Percentiles rank a stretch among this genome's conserved stretches.
phyloP scores from a whole-genome alignment of 2,113 vertebrate genomes.

The Galeopterus variegatus region DNA sequence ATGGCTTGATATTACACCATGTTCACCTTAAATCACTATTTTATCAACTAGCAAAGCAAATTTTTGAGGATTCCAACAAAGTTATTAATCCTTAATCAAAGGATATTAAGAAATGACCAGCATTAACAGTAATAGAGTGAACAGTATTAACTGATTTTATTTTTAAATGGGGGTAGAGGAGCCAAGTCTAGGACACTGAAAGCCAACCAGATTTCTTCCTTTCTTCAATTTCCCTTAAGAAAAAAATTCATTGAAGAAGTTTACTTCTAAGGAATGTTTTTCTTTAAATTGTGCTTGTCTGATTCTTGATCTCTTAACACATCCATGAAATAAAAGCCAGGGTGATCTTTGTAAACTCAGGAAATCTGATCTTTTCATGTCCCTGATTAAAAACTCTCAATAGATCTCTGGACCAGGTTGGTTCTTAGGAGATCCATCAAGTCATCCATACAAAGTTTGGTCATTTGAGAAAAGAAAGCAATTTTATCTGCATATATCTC shows the following conservation, averaged over 20 bases:
- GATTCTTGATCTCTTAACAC: conserved; percentile 24
- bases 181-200: neutral
- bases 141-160: conserved; percentile 23
- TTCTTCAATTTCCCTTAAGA: conserved; percentile 31
- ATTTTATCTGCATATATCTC: conserved; percentile 12
- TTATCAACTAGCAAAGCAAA: neutral
- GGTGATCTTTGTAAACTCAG: neutral
- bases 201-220: neutral
- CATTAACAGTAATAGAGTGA: conserved; percentile 22
- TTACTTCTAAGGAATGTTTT: neutral
- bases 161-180: neutral
- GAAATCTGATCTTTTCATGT: conserved; percentile 44
- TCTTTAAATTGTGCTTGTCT: neutral
- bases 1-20: neutral
- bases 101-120: neutral
- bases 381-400: conserved; percentile 21
- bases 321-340: conserved; percentile 41
- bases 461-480: neutral
- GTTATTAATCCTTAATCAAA: conserved; percentile 38
- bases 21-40: neutral
- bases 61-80: neutral
- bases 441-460: neutral
- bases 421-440: conserved; percentile 3
- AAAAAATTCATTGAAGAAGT: conserved; percentile 12
- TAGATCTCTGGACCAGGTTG: neutral